Base-by-base conservation (phyloP, 2,797 vertebrate species). In the Fratercula arctica region DNA sequence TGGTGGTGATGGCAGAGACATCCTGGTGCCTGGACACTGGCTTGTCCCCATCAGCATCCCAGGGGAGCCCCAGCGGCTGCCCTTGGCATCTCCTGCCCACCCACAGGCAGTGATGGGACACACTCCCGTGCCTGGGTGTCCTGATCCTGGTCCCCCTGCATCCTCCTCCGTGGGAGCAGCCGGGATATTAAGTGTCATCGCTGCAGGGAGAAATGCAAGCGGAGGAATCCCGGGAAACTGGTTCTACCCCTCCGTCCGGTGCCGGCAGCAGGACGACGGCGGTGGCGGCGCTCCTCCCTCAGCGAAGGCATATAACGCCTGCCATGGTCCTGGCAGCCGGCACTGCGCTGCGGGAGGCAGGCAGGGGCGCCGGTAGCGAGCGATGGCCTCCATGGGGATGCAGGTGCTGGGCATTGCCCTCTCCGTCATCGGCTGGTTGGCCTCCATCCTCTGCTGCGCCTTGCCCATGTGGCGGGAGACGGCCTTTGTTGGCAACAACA, bases 381-480 rank as follows among this genome's bases (percentile, higher is more conserved):
- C 19, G 3, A 99, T 99, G 99, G 98, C 97, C 70, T 99, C 99
- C 90, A 99, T 99, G 98, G 99, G 99, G 41, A 98, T 99, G 28
- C 99, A 99, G 98, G 97, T 99, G 80, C 90, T 99, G 97, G 99
- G 99, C 68, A 98, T 99, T 2, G 96, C 99, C 64, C 97, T 99
- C 78, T 98, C 99, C 0, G 98, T 99, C 87, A 94, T 99, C 41
- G 99, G 99, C 95, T 99, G 99, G 99, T 33, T 99, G 92, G 99
- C 99, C 3, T 96, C 98, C 93, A 98, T 99, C 66, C 97, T 99
- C 67, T 98, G 98, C 94, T 99, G 99, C 0, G 98, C 98, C 0
- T 67, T 99, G 93, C 99, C 99, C 82, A 99, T 99, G 99, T 99
- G 99, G 99, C 97, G 98, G 7, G 99, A 99, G 89, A 99, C 99